These are phyloP conservation scores for Phoeniculus purpureus DNA, from an alignment of 2,797 vertebrate genomes.

Conservation along the genomic window DNA sequence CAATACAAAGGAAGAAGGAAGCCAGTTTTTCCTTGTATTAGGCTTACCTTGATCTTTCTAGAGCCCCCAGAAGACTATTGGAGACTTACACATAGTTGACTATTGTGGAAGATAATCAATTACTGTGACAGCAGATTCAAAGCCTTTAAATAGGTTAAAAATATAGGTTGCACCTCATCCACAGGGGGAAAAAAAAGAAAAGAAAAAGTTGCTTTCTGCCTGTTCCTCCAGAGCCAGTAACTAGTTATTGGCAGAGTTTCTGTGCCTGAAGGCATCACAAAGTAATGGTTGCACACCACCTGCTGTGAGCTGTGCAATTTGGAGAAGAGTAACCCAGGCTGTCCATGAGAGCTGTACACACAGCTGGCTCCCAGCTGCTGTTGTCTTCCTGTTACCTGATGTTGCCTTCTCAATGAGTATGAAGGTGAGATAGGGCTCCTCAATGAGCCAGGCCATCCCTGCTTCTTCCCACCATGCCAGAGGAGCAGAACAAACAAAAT, in stretches of 20 bases:
- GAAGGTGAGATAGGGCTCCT: not conserved
- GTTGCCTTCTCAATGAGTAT: not conserved
- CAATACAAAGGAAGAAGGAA: not conserved
- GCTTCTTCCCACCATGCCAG: accelerated
- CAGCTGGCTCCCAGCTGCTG: not conserved
- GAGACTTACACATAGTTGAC: not conserved
- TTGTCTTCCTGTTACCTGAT: not conserved
- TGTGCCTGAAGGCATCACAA: slow-evolving; percentile 34
- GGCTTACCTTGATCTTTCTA: not conserved
- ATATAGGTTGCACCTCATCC: slow-evolving; percentile 34
- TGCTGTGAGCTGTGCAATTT: slow-evolving; percentile 35
- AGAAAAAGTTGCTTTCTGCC: not conserved
- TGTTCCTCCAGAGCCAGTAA: not conserved
- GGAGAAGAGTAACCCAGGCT: not conserved
- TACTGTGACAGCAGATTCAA: not conserved
- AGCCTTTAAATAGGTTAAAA: slow-evolving; percentile 34
- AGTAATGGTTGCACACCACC: slow-evolving; percentile 26
- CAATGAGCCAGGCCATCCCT: not conserved
- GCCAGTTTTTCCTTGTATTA: not conserved
- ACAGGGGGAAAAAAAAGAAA: not conserved
- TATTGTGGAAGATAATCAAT: not conserved
- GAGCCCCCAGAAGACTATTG: not conserved
- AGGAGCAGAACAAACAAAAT: not conserved
- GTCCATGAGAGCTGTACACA: not conserved
- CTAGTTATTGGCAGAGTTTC: slow-evolving; percentile 43